Base-by-base conservation (phyloP, 2,113 vertebrate species). In the Larimichthys crocea region DNA sequence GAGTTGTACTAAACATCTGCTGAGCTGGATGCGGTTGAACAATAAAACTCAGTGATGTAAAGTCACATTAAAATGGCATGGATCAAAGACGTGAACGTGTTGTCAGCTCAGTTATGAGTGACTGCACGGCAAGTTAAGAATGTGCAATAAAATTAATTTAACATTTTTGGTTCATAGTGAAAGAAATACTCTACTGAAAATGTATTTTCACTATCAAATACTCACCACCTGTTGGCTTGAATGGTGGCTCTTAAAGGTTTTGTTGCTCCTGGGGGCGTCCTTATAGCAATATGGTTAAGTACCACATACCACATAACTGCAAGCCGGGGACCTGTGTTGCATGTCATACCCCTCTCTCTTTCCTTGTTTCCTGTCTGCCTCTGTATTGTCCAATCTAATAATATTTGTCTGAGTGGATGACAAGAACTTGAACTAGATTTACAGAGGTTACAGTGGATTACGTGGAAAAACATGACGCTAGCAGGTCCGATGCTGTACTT, bases 1-100 rank as follows among this genome's bases (percentile, higher is more conserved):
- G 50, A 80, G 46, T 50, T 84, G 50, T 44, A 56, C 52, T 53
- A 59, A 77, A 86, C 69, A 81, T 86, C 75, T 88, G 76, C 62
- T 52, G 3, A 72, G 44, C 57, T 84, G 72, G 68, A 86, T 64
- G 60, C 49, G 59, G 52, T 8, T 48, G 19, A 77, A 80, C 56
- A 64, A 64, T 74, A 42, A 79, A 83, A 19, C 49, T 57, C 26
- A 49, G 52, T 26, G 35, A 63, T 31, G 53, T 31, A 66, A 48
- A 74, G 46, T 49, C 15, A 19, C 40, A 74, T 74, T 67, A 61
- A 86, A 79, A 83, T 52, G 70, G 29, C 71, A 67, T 29, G 4
- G 40, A 83, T 85, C 76, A 72, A 52, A 55, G 4, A 61, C 19
- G 49, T 50, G 40, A 71, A 59, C 69, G 66, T 44, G 59, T 40